Base-by-base conservation (phyloP, 2,797 vertebrate species). In the Neosilurus mollespiculum region DNA sequence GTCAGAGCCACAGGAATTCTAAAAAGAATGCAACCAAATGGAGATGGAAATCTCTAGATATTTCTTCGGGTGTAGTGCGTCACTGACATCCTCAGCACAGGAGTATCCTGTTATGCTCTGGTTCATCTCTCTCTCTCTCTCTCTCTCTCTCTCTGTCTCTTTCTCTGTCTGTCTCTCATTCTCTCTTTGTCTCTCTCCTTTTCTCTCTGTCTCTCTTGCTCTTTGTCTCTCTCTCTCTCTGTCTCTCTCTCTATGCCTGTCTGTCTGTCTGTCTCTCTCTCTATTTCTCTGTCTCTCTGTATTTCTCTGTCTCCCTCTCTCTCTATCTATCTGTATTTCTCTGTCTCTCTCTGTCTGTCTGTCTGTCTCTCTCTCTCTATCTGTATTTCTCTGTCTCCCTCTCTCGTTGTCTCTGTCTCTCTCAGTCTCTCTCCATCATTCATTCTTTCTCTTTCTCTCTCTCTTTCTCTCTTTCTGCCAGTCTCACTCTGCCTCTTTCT, bases 1-100 rank as follows among this genome's bases (percentile, higher is more conserved):
- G 84, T 81, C 90, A 86, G 73, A n/a, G n/a, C 72, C 87, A 88
- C 89, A 90, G 88, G 88, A 92, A 92, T 85, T 86, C 88, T 87
- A 86, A 88, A 84, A 80, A 89, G 86, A 88, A 89, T 89, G 88
- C 91, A 92, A 92, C 91, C 92, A 59, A 62, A 58, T 43, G 22
- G 81, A 82, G 90, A 34, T 91, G 91, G 90, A 91, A 67, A 90
- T 87, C 82, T 85, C 0, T 59, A 64, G 76, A 70, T 59, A 67
- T 76, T 81, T 80, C 51, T 80, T 70, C 30, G 70, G n/a, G 34
- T 67, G 34, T 71, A 75, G 15, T 51, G 53, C 62, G 62, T 81
- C 83, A 84, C 70, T 54, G 14, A 11, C 34, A 26, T 82, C 82
- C 80, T 53, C 87, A 77, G 73, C 78, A 43, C 8, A 83, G 81